phyloP scores from a whole-genome alignment of 1,140 invertebrate species.

The Zophobas morio region DNA sequence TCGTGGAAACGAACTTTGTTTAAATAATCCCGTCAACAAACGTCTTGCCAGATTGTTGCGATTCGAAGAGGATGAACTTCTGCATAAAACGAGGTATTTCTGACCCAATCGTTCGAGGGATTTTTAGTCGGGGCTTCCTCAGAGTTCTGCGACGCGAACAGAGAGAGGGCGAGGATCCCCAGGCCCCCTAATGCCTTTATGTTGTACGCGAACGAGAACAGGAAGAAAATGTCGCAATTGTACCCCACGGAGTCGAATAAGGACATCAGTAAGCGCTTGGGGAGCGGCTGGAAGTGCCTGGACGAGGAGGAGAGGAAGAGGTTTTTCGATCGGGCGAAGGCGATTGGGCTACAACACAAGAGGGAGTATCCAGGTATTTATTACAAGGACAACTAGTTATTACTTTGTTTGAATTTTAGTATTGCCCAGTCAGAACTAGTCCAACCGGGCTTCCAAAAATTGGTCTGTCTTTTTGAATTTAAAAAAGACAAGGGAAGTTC shows the following conservation, averaged over 20 bases:
- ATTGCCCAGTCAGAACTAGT: constrained; percentile 13
- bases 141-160: constrained; percentile 16
- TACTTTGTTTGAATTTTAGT: not conserved
- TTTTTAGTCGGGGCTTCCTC: not conserved
- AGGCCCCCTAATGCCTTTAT: constrained; percentile 78
- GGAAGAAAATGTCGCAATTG: constrained; percentile 72
- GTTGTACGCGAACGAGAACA: constrained; percentile 76
- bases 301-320: constrained; percentile 70
- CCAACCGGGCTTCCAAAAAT: constrained; percentile 18
- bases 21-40: constrained; percentile 39
- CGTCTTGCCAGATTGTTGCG: constrained; percentile 18
- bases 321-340: constrained; percentile 73
- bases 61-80: constrained; percentile 37
- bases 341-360: constrained; percentile 75
- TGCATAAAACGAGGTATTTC: constrained; percentile 43
- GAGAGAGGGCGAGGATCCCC: constrained; percentile 68
- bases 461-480: not conserved
- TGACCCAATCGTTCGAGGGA: not conserved
- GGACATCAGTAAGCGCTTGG: constrained; percentile 75
- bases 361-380: constrained; percentile 75
- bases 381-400: no score
- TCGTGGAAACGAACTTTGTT: constrained; percentile 22
- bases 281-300: constrained; percentile 73
- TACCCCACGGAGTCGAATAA: constrained; percentile 76
- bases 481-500: no score